Evolutionary conservation across 1,140 invertebrate species (phyloP).

Genomic region (Diprion similis): DNA sequence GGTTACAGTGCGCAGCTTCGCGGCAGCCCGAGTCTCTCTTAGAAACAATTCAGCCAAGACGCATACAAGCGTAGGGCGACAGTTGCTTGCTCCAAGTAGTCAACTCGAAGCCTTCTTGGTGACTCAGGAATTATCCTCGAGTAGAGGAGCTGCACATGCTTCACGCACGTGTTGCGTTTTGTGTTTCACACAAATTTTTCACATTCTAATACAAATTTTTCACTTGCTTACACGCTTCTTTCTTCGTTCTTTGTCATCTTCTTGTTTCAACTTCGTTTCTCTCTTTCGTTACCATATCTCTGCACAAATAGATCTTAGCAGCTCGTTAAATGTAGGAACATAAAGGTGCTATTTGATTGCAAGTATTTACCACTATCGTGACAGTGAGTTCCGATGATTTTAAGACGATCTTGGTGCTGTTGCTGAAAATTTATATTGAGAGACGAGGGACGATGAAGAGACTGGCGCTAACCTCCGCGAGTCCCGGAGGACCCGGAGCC

Average conservation of each 20-base stretch:
- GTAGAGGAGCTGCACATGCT: neutral
- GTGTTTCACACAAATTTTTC: neutral
- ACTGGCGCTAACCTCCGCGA: constrained; percentile 38
- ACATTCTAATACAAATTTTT: constrained; percentile 1
- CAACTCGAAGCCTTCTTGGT: neutral
- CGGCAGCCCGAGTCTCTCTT: neutral
- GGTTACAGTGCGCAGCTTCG: neutral
- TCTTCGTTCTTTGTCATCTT: neutral
- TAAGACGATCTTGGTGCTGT: too few species aligned
- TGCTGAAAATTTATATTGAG: too few species aligned
- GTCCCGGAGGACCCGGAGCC: neutral
- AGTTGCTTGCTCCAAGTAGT: too few species aligned
- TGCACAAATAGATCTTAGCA: too few species aligned
- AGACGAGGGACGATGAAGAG: neutral
- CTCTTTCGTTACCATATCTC: too few species aligned
- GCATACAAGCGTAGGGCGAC: neutral
- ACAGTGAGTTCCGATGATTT: too few species aligned
- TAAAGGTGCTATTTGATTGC: too few species aligned
- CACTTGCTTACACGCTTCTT: neutral
- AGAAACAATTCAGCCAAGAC: neutral
- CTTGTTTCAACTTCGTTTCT: too few species aligned
- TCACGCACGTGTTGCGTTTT: neutral
- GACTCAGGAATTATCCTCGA: neutral
- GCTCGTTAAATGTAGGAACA: too few species aligned
- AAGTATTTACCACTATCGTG: too few species aligned